Conservation (phyloP, 2,797 vertebrate genomes). For the Myripristis murdjan region DNA sequence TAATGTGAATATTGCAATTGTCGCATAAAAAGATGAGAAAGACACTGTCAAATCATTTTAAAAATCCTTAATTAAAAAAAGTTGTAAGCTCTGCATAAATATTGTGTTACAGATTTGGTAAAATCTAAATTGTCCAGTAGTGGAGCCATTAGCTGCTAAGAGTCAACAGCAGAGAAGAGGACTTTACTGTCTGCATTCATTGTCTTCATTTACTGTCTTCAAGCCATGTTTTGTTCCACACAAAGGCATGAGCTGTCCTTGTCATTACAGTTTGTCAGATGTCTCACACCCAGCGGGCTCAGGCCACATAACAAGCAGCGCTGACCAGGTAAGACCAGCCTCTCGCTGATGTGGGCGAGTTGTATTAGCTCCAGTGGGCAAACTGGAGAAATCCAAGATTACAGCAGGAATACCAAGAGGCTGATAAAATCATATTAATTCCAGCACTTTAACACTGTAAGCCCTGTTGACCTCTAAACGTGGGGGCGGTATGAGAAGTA, state of each 20-base stretch:
- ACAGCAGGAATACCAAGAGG: background rate
- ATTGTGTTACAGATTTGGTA: no score
- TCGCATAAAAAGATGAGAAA: no score
- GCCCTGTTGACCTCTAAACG: background rate
- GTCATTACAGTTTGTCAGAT: slow-evolving; percentile 54
- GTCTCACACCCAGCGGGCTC: slow-evolving; percentile 5
- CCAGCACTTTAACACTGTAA: background rate
- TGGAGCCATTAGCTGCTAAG: no score
- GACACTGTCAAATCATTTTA: no score
- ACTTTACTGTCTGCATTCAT: no score
- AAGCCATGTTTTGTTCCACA: background rate
- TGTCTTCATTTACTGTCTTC: background rate
- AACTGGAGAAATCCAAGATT: background rate
- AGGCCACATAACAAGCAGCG: slow-evolving; percentile 14
- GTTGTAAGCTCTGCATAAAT: no score
- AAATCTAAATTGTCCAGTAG: no score
- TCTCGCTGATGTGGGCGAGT: background rate
- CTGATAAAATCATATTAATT: background rate
- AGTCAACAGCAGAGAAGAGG: no score
- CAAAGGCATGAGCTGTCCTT: slow-evolving; percentile 5
- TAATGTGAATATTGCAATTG: no score
- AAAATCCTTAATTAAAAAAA: no score
- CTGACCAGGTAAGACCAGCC: slow-evolving; percentile 60
- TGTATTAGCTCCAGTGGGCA: background rate
- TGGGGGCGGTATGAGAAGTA: background rate